Evolutionary conservation across 2,888 invertebrate genomes (phyloP).

Genomic region (Onthophagus sagittarius): DNA sequence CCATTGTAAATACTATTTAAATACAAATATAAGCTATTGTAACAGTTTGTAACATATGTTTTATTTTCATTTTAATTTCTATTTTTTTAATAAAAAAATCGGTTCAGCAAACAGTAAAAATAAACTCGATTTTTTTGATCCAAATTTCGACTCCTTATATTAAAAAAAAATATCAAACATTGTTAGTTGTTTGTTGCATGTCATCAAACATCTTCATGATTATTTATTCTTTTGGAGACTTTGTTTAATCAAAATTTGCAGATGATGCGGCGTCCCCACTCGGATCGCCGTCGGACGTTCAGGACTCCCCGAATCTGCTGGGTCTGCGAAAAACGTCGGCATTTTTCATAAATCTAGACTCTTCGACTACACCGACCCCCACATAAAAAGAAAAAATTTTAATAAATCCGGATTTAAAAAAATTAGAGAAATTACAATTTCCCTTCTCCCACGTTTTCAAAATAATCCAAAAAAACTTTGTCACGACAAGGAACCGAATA

Average conservation of each 20-base stretch:
- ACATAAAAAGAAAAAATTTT: constrained; percentile 31
- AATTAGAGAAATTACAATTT: too few relatives aligned
- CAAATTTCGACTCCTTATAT: neutral
- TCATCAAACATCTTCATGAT: neutral
- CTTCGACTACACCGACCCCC: constrained; percentile 41
- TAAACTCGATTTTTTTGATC: neutral
- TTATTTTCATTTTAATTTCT: neutral
- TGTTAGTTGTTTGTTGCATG: neutral
- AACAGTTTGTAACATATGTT: constrained; percentile 12
- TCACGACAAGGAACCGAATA: neutral
- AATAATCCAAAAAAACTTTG: neutral
- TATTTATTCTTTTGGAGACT: neutral
- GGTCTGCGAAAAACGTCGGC: constrained; percentile 37
- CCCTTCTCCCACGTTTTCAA: too few relatives aligned
- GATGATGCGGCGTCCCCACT: constrained; percentile 36
- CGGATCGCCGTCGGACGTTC: constrained; percentile 33
- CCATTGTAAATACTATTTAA: constrained; percentile 12
- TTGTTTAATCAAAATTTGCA: constrained; percentile 27
- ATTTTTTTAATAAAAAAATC: neutral
- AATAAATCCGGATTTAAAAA: neutral
- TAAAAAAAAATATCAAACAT: neutral
- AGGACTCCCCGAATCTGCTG: constrained; percentile 37
- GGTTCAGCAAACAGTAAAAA: neutral
- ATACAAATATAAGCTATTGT: constrained; percentile 14
- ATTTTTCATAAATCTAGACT: constrained; percentile 41